Conservation (phyloP, 2,113 vertebrate species). For the Bubo scandiacus region DNA sequence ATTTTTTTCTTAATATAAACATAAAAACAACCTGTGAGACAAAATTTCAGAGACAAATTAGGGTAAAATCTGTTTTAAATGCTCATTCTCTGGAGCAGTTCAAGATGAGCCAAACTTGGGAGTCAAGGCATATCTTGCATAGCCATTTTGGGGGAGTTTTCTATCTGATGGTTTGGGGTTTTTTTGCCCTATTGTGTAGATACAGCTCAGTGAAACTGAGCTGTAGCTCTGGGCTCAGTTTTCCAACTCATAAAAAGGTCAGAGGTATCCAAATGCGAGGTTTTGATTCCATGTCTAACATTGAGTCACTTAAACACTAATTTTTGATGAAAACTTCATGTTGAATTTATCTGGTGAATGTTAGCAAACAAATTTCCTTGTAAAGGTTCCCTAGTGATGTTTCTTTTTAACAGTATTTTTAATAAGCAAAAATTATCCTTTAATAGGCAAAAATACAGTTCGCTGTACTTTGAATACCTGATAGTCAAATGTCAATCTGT, state of each 20-base stretch:
- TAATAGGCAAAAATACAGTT: neutral
- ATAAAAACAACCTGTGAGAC: neutral
- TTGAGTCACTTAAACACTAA: neutral
- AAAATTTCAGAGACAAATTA: neutral
- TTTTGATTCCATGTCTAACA: neutral
- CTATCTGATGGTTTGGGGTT: neutral
- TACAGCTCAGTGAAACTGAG: neutral
- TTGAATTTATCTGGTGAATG: neutral
- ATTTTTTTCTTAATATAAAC: neutral
- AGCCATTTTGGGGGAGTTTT: neutral
- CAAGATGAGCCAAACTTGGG: neutral
- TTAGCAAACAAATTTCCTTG: neutral
- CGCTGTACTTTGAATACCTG: neutral
- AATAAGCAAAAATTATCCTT: neutral
- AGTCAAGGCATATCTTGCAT: fast-evolving
- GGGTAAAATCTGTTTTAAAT: neutral
- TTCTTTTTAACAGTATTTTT: neutral
- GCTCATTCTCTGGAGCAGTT: neutral
- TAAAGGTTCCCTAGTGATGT: neutral
- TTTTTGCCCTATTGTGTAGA: neutral
- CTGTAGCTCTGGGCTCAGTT: neutral
- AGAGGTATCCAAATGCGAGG: neutral
- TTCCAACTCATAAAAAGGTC: neutral
- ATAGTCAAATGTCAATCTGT: neutral
- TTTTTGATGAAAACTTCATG: neutral